Conservation (phyloP, 2,797 vertebrate species). For the Poeciliopsis infans region DNA sequence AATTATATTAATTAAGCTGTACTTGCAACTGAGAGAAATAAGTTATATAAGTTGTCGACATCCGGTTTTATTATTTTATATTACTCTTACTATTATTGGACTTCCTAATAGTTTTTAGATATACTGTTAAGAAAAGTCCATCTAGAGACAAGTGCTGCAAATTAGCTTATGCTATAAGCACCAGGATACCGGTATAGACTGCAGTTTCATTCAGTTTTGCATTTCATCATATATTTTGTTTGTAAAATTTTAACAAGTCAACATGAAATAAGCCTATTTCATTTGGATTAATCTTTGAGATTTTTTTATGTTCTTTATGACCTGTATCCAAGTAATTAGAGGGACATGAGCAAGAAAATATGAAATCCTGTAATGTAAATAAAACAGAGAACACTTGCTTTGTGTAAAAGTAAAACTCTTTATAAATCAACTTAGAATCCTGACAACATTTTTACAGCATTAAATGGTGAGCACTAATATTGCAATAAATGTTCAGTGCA, state of each 20-base stretch:
- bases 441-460: neutral
- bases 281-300: neutral
- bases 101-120: too few relatives aligned
- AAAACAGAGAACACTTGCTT: neutral
- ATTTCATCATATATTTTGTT: neutral
- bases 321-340: neutral
- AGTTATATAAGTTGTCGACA: too few relatives aligned
- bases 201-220: neutral
- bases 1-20: neutral
- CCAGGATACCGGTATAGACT: too few relatives aligned
- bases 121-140: too few relatives aligned
- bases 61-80: too few relatives aligned
- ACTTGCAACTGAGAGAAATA: neutral
- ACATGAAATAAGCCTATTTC: neutral
- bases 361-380: neutral
- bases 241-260: neutral
- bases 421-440: neutral
- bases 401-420: neutral
- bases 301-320: too few relatives aligned
- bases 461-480: neutral
- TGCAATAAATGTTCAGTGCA: neutral
- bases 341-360: neutral
- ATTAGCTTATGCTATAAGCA: too few relatives aligned
- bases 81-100: too few relatives aligned
- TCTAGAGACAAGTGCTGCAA: too few relatives aligned